phyloP scores from a whole-genome alignment of 2,113 vertebrate species.

The Platichthys stellatus region DNA sequence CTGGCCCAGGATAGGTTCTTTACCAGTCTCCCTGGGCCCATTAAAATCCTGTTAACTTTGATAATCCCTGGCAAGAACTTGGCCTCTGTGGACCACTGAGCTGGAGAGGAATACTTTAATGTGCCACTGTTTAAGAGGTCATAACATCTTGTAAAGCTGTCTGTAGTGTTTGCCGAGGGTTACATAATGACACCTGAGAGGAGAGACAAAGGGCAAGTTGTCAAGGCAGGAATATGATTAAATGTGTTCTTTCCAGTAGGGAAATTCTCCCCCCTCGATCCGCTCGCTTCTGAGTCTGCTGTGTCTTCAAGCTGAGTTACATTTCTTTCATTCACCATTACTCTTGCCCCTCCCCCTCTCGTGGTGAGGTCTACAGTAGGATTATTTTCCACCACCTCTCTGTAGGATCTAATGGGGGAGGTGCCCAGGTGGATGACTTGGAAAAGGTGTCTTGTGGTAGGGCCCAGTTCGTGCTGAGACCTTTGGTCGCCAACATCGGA shows the following conservation, averaged over 20 bases:
- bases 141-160: constrained; percentile 68
- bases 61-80: constrained; percentile 76
- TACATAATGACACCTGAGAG: constrained; percentile 46
- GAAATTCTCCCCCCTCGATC: not conserved
- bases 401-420: not conserved
- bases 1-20: constrained; percentile 69
- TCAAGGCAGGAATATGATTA: constrained; percentile 52
- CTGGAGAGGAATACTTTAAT: constrained; percentile 74
- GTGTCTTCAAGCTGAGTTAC: too few relatives aligned
- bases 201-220: constrained; percentile 44
- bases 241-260: constrained; percentile 1
- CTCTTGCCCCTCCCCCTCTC: not conserved
- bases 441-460: too few relatives aligned
- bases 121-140: constrained; percentile 76
- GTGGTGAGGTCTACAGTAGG: not conserved
- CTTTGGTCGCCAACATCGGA: too few relatives aligned
- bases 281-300: not conserved
- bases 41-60: constrained; percentile 84
- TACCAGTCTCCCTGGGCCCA: constrained; percentile 75
- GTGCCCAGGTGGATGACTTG: too few relatives aligned
- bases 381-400: not conserved
- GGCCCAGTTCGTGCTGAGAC: too few relatives aligned
- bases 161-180: constrained; percentile 56
- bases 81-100: constrained; percentile 72
- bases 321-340: not conserved